A percentile compares a stretch with the other conserved stretches of the same genome.
Conservation (phyloP, 2,113 vertebrate species). For the Cyphomyrus discorhynchus region DNA sequence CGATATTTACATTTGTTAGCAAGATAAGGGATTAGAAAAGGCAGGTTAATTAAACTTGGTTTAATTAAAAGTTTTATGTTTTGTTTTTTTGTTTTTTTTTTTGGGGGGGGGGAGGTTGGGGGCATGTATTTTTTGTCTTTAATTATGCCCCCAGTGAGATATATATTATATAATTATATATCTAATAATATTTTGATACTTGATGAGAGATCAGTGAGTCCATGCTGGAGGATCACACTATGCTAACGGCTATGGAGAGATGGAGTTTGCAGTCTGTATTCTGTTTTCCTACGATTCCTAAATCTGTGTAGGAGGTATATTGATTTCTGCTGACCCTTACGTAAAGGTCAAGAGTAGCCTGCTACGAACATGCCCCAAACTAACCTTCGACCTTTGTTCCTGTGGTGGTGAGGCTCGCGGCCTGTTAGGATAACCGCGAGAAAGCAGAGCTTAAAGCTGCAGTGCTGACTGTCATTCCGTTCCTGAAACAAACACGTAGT, state of each 20-base stretch:
- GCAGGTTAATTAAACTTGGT: conserved; percentile 25
- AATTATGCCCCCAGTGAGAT: conserved; percentile 18
- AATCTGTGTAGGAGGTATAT: conserved; percentile 19
- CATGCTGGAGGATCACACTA: background rate
- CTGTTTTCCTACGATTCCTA: background rate
- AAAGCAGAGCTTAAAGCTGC: background rate
- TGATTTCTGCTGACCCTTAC: conserved; percentile 7
- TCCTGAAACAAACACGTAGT: background rate
- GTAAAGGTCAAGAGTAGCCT: background rate
- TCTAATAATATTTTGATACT: conserved; percentile 11
- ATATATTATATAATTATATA: too few species aligned
- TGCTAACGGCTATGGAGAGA: background rate
- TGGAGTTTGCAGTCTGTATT: conserved; percentile 3
- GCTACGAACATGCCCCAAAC: background rate
- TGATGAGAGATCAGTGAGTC: background rate
- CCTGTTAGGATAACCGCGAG: background rate
- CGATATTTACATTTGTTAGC: conserved; percentile 20
- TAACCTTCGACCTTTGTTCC: conserved; percentile 18
- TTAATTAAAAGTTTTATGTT: conserved; percentile 19
- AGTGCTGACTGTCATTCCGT: background rate
- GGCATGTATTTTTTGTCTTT: conserved; percentile 3
- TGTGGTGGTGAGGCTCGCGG: background rate
- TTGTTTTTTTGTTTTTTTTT: background rate
- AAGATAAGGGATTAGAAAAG: conserved; percentile 19
- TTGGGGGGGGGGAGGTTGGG: background rate